phyloP scores from a whole-genome alignment of 2,888 invertebrate species.

The Neelides folsomi region DNA sequence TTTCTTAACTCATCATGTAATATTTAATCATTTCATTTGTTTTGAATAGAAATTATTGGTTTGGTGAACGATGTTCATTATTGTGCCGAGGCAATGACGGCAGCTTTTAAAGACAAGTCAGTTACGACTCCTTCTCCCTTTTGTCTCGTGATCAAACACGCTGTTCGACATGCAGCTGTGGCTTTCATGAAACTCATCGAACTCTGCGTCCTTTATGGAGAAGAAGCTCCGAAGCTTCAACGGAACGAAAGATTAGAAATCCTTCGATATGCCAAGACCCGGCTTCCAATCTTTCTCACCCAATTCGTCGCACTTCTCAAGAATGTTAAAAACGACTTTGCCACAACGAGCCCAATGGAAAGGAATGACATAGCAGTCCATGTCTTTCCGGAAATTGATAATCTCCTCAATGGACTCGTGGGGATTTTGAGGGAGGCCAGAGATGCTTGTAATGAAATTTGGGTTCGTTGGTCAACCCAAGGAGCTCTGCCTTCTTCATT shows the following conservation, averaged over 20 bases:
- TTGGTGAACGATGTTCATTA: slow-evolving; percentile 52
- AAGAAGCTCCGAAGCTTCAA: slow-evolving; percentile 48
- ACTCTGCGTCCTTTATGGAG: slow-evolving; percentile 52
- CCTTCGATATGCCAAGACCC: slow-evolving; percentile 51
- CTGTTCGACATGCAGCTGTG: slow-evolving; percentile 49
- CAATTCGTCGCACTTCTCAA: slow-evolving; percentile 49
- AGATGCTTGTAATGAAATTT: slow-evolving; percentile 30
- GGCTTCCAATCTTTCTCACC: slow-evolving; percentile 51
- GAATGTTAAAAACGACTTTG: slow-evolving; percentile 47
- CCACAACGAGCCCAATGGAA: slow-evolving; percentile 46
- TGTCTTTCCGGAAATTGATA: slow-evolving; percentile 55
- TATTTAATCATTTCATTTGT: neutral
- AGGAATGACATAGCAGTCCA: slow-evolving; percentile 50
- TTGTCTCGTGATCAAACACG: slow-evolving; percentile 50
- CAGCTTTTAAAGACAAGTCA: slow-evolving; percentile 23
- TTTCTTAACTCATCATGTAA: too few species aligned
- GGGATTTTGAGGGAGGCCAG: slow-evolving; percentile 45
- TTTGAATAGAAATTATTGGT: slow-evolving; percentile 46
- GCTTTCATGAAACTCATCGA: slow-evolving; percentile 44
- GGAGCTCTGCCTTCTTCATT: slow-evolving; percentile 1
- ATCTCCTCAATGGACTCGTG: slow-evolving; percentile 47
- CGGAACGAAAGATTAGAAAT: slow-evolving; percentile 53
- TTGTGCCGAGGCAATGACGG: slow-evolving; percentile 40
- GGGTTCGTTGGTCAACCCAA: slow-evolving; percentile 22
- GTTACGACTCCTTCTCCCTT: slow-evolving; percentile 45